Evolutionary conservation across 1,140 invertebrate genomes (phyloP), one percentile per base, ranked within the genome.

Genomic region (Drosophila auraria): DNA sequence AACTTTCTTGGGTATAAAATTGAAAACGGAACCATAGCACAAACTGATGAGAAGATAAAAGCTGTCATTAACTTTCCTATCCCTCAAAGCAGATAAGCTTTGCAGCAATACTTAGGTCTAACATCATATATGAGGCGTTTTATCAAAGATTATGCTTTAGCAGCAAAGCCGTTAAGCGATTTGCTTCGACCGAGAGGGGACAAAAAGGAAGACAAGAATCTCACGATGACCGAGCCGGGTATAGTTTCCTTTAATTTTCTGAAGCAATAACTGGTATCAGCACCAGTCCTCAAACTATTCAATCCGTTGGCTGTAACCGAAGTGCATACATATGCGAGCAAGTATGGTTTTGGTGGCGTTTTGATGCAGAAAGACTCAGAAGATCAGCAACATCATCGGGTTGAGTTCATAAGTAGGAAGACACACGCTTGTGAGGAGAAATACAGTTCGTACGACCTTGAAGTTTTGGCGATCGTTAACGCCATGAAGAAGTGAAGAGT

Each of bases 11-110:
- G 45, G 0, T 62, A n/a, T 25, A 25, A 23, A 14, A 51, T 63
- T 17, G 49, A 63, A 15, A 63, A 63, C 14, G 15, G 44, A 49
- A 36, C 20, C 11, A 62, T 51, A 23, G 36, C 61, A n/a, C 61
- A 47, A 14, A 63, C 47, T 8, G 15, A 27, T 8, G 23, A 63
- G 17, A 51, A 62, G 2, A 58, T 58, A 14, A 42, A 49, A 47
- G 27, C 30, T 4, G 58, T 62, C 17, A 20, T 62, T 5, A 40
- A 51, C 15, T 62, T 27, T 53, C n/a, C 47, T n/a, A 25, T 12
- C 17, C 45, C 47, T 8, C 11, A 53, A 12, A 59, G 15, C n/a
- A 53, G 15, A 27, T 2, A 36, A 20, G 60, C 17, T 25, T 17
- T 63, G 5, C 15, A 63, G n/a, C 15, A 23, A 2, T 54, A 38